These are phyloP conservation scores for Odontesthes bonariensis DNA, from an alignment of 2,113 vertebrate genomes.

Conservation along the genomic window DNA sequence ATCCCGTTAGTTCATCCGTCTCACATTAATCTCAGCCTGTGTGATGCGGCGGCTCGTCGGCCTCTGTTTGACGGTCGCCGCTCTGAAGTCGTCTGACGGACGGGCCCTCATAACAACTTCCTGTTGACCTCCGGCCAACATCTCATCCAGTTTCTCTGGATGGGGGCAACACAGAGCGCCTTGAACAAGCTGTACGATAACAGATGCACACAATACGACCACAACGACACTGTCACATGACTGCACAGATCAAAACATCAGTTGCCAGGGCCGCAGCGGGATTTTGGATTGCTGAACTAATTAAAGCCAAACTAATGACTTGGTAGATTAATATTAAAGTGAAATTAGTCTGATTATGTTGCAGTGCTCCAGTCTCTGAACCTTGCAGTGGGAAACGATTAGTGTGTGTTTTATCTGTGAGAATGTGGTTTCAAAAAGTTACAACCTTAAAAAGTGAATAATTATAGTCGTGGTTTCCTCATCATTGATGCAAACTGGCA, in stretches of 20 bases:
- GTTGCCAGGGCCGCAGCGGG: conserved; percentile 15
- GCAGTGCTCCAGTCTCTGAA: no score
- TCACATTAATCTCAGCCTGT: conserved; percentile 94
- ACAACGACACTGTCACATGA: not conserved
- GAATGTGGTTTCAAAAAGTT: no score
- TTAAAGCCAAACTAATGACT: no score
- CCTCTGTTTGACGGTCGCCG: conserved; percentile 94
- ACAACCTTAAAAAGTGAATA: no score
- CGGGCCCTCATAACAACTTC: conserved; percentile 90
- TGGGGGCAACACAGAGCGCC: not conserved
- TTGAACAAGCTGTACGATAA: not conserved
- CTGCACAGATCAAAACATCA: not conserved
- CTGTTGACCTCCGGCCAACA: conserved; percentile 85
- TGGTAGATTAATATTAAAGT: no score
- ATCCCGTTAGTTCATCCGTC: not conserved
- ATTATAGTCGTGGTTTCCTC: no score
- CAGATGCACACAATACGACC: not conserved
- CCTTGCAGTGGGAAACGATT: no score
- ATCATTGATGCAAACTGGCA: no score
- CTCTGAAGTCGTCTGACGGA: conserved; percentile 89
- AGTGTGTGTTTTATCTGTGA: no score
- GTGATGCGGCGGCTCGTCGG: conserved; percentile 95
- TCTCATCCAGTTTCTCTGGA: conserved; percentile 96
- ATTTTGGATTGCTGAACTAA: not conserved
- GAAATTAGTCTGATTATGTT: no score